These are phyloP conservation scores for Aphidius ervi DNA, from an alignment of 1,140 invertebrate genomes.

Conservation along the genomic window DNA sequence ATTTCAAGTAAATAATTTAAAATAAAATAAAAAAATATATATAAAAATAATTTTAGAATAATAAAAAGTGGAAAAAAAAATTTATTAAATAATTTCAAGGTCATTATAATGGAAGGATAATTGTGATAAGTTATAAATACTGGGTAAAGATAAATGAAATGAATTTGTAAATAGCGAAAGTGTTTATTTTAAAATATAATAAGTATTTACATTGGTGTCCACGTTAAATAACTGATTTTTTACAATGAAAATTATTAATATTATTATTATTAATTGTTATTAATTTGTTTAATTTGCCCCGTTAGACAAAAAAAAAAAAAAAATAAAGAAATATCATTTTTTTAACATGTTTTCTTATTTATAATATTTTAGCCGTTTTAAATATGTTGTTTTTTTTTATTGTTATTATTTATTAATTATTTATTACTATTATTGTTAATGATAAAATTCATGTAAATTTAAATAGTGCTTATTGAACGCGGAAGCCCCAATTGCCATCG, in stretches of 20 bases:
- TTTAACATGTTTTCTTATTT: background rate
- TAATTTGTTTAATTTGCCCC: constrained; percentile 12
- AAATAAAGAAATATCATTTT: constrained; percentile 5
- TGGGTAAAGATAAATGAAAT: constrained; percentile 47
- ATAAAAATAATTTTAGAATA: too few relatives aligned
- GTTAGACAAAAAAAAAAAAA: constrained; percentile 11
- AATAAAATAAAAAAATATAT: constrained; percentile 10
- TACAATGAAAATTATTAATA: constrained; percentile 36
- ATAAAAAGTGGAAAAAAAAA: too few relatives aligned
- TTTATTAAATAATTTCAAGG: background rate
- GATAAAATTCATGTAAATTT: too few relatives aligned
- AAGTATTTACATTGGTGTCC: constrained; percentile 51
- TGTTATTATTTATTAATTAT: background rate
- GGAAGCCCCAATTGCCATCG: too few relatives aligned
- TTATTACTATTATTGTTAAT: too few relatives aligned
- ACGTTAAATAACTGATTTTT: constrained; percentile 49
- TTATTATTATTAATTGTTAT: constrained; percentile 27
- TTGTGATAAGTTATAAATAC: constrained; percentile 17
- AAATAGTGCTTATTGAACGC: too few relatives aligned
- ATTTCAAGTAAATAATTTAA: constrained; percentile 9
- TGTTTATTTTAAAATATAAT: constrained; percentile 51
- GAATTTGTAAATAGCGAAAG: constrained; percentile 49
- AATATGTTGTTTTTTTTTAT: background rate
- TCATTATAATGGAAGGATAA: constrained; percentile 11
- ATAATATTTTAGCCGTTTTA: background rate